A percentile compares a stretch with the other conserved stretches of the same genome.
Conservation (phyloP, 2,113 vertebrate genomes). For the Sinocyclocheilus grahami region DNA sequence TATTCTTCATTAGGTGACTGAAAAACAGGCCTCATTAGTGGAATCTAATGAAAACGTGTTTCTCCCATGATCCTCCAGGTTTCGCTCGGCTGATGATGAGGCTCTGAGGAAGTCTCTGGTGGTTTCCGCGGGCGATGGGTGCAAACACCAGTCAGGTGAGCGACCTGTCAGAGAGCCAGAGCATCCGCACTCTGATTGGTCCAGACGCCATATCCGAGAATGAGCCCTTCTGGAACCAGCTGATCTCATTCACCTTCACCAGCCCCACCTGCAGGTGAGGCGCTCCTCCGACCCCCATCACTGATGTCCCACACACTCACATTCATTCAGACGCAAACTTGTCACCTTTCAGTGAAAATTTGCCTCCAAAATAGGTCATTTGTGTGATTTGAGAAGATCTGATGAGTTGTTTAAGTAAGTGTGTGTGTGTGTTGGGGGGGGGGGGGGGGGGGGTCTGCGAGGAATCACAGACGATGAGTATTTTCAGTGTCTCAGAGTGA, state of each 20-base stretch:
- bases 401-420: background rate
- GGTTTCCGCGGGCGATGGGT: constrained; percentile 82
- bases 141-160: constrained; percentile 91
- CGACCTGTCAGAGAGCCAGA: constrained; percentile 91
- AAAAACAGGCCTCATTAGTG: background rate
- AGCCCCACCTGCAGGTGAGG: constrained; percentile 91
- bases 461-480: no score
- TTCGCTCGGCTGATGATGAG: constrained; percentile 71
- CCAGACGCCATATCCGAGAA: constrained; percentile 89
- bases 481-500: no score
- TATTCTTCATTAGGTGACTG: background rate
- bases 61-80: constrained; percentile 39
- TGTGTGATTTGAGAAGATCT: background rate
- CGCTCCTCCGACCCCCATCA: background rate
- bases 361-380: background rate
- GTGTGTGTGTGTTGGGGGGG: no score
- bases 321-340: background rate
- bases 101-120: constrained; percentile 62
- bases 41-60: background rate
- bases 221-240: constrained; percentile 98
- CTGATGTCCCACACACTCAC: background rate
- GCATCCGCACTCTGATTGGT: constrained; percentile 86
- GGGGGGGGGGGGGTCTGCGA: no score
- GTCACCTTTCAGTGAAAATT: background rate
- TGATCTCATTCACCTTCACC: constrained; percentile 94